Conservation (phyloP, 2,113 vertebrate species). For the Hippopotamus amphibius region DNA sequence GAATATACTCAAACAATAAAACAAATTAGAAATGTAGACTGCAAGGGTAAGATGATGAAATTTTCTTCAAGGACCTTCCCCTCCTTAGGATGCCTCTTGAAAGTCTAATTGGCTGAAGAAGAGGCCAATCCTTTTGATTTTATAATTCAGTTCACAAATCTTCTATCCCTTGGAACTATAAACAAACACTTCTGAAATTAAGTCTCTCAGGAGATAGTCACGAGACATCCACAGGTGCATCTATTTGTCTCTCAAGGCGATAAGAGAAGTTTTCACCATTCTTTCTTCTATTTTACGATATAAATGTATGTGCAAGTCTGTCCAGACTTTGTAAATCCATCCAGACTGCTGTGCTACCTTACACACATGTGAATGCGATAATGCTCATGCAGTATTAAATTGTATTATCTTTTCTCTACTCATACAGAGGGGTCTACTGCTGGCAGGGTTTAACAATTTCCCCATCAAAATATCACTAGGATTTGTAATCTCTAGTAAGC, state of each 20-base stretch:
- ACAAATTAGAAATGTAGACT: background rate
- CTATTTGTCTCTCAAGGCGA: background rate
- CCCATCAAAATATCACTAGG: background rate
- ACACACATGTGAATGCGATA: background rate
- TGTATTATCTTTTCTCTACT: background rate
- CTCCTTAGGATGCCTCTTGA: background rate
- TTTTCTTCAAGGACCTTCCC: background rate
- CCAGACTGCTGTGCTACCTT: background rate
- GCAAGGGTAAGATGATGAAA: background rate
- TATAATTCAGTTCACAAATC: background rate
- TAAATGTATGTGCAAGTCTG: background rate
- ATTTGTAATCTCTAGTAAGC: background rate
- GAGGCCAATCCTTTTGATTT: background rate
- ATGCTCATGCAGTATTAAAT: slow-evolving; percentile 13
- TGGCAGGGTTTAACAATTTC: background rate
- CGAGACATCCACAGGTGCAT: background rate
- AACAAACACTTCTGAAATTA: slow-evolving; percentile 21
- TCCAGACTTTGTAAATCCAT: background rate
- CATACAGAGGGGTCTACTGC: background rate
- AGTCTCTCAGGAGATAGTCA: background rate
- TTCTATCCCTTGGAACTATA: background rate
- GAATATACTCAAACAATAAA: slow-evolving; percentile 16
- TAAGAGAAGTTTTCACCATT: slow-evolving; percentile 1
- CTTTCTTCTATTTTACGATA: background rate
- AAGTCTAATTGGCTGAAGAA: background rate